Evolutionary conservation across 2,888 invertebrate genomes (phyloP), one percentile per base, ranked within the genome.

Genomic region (Pseudoips prasinana): DNA sequence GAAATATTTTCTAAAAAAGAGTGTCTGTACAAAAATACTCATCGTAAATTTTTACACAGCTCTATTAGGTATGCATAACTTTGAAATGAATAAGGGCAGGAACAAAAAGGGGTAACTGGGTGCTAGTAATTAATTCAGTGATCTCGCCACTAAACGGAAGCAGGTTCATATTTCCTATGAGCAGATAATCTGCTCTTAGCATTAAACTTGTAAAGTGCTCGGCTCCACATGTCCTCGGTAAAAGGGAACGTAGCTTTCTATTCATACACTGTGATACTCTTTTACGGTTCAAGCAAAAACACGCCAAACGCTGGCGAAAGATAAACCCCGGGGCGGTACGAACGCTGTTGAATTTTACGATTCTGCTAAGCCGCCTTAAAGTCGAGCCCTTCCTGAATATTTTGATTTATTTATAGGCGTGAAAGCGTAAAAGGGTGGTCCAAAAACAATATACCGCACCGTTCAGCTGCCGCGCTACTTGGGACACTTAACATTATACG

Each of bases 321-420:
- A 85, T 85, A 86, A 86, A 86, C 80, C 84, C 69, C 58, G 66
- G 73, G 64, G 80, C 77, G 78, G 70, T 73, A 77, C 73, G 73
- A 77, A 73, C 78, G 85, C 74, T 86, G 85, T 86, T 86, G 85
- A 86, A 85, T 88, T 88, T 88, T 88, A 87, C 84, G 88, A 87
- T 86, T 87, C 82, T 72, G 76, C 83, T 87, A 88, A 88, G 87
- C 87, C 85, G 83, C 82, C 86, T 84, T 81, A 80, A 85, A 88
- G 81, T 84, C 84, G 81, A 72, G 84, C 85, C 85, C 83, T 86
- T 84, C 80, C 85, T 85, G 86, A 85, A 88, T 87, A 87, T 87
- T 88, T 87, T 88, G 87, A 88, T 88, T 88, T 88, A 88, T 88
- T 88, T 88, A 88, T 84, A 79, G 84, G 80, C 76, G 78, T 75